Conservation (phyloP, 2,797 vertebrate genomes). For the Microtus californicus region DNA sequence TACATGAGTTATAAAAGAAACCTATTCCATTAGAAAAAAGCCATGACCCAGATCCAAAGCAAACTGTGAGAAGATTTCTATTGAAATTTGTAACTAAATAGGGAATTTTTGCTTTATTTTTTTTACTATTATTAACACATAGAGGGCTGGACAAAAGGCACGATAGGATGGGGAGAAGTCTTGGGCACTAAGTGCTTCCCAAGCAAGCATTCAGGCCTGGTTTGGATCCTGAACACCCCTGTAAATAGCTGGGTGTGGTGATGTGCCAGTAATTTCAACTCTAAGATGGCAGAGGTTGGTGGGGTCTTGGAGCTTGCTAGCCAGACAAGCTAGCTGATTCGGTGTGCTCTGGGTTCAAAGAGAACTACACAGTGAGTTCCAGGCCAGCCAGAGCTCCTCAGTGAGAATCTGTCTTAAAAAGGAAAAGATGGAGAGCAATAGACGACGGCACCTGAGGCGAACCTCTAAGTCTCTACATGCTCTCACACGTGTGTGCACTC, state of each 20-base stretch:
- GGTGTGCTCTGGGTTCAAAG: neutral
- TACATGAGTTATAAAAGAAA: conserved; percentile 49
- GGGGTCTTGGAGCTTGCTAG: neutral
- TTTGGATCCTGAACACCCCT: neutral
- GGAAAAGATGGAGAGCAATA: neutral
- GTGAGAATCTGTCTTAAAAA: neutral
- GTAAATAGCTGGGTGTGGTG: neutral
- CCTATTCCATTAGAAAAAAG: neutral
- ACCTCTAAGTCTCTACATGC: neutral
- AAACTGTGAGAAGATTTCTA: neutral
- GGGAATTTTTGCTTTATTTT: neutral
- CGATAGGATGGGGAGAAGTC: neutral
- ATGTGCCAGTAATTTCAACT: neutral
- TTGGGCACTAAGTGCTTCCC: neutral
- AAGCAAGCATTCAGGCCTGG: neutral
- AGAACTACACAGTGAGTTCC: neutral
- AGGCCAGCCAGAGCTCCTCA: neutral
- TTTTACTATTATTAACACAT: neutral
- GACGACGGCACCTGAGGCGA: neutral
- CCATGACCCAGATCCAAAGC: neutral
- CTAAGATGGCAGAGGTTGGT: neutral
- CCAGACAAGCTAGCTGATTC: neutral
- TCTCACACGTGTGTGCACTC: neutral
- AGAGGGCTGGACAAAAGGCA: neutral
- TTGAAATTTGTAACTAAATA: conserved; percentile 34